These are phyloP conservation scores for Drosophila tani DNA, from an alignment of 1,140 invertebrate genomes.

Conservation along the genomic window DNA sequence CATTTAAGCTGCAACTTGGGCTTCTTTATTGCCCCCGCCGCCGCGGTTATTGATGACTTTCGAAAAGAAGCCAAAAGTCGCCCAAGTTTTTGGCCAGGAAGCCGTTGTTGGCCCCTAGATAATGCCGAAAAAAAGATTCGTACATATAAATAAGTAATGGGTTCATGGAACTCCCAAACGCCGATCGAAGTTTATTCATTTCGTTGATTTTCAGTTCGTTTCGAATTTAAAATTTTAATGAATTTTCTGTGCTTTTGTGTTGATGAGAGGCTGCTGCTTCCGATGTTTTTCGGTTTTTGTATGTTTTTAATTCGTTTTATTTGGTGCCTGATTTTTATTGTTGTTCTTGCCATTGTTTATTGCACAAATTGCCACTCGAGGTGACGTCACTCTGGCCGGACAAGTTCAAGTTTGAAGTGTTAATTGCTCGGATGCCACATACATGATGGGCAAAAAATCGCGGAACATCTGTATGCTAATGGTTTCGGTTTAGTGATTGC, in stretches of 20 bases:
- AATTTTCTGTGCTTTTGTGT: conserved; percentile 41
- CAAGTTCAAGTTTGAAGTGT: conserved; percentile 73
- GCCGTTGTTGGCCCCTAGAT: conserved; percentile 32
- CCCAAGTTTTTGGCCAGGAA: conserved; percentile 43
- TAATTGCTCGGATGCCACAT: conserved; percentile 57
- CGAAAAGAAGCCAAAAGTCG: conserved; percentile 45
- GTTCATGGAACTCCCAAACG: conserved; percentile 43
- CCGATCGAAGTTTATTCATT: conserved; percentile 35
- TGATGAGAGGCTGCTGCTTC: conserved; percentile 29
- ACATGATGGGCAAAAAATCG: conserved; percentile 51
- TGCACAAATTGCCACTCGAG: conserved; percentile 56
- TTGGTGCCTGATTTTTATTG: conserved; percentile 67
- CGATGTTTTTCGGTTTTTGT: conserved; percentile 59
- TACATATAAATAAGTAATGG: conserved; percentile 33
- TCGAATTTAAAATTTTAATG: conserved; percentile 70
- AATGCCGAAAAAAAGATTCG: conserved; percentile 17
- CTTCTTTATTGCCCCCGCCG: conserved; percentile 32
- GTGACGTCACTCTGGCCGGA: conserved; percentile 60
- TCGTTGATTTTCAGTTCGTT: conserved; percentile 36
- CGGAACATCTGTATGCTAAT: conserved; percentile 16
- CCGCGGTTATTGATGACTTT: conserved; percentile 58
- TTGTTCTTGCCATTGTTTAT: conserved; percentile 68
- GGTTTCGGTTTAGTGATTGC: not conserved
- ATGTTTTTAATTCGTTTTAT: conserved; percentile 12
- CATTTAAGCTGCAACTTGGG: conserved; percentile 30